phyloP scores from a whole-genome alignment of 2,113 vertebrate genomes.

The Glaucidium brasilianum region DNA sequence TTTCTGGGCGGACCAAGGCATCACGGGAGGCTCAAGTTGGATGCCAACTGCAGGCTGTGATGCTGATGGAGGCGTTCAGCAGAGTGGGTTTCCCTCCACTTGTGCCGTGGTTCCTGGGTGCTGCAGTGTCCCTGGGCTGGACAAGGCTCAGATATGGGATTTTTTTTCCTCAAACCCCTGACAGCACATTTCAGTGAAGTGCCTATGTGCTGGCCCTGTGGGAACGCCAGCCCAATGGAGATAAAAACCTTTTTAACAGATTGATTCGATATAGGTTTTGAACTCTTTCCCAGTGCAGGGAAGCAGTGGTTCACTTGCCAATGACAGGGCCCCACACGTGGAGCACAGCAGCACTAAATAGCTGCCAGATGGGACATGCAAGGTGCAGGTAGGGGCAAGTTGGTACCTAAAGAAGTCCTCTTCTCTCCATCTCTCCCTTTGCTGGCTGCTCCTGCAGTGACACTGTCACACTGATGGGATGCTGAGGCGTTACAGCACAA shows the following conservation, averaged over 20 bases:
- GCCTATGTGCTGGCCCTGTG: neutral
- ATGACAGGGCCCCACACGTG: rapidly evolving
- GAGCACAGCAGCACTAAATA: neutral
- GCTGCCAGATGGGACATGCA: rapidly evolving
- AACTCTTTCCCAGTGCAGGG: neutral
- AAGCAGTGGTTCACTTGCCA: neutral
- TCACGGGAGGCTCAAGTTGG: neutral
- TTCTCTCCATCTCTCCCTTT: neutral
- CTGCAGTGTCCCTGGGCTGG: neutral
- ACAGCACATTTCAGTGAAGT: neutral
- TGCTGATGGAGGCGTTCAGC: rapidly evolving
- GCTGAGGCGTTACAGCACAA: neutral
- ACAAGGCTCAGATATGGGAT: rapidly evolving
- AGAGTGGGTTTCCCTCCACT: rapidly evolving
- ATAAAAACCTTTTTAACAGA: conserved; percentile 17
- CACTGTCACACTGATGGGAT: rapidly evolving
- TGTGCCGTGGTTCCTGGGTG: rapidly evolving
- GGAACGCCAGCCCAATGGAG: neutral
- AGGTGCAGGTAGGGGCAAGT: neutral
- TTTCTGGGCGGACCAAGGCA: neutral
- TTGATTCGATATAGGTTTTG: neutral
- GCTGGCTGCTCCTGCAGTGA: neutral
- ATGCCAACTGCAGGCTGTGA: neutral
- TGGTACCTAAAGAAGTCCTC: no score
- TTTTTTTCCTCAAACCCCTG: neutral